Base-by-base conservation (phyloP, 2,797 vertebrate genomes). In the Sciurus vulgaris region DNA sequence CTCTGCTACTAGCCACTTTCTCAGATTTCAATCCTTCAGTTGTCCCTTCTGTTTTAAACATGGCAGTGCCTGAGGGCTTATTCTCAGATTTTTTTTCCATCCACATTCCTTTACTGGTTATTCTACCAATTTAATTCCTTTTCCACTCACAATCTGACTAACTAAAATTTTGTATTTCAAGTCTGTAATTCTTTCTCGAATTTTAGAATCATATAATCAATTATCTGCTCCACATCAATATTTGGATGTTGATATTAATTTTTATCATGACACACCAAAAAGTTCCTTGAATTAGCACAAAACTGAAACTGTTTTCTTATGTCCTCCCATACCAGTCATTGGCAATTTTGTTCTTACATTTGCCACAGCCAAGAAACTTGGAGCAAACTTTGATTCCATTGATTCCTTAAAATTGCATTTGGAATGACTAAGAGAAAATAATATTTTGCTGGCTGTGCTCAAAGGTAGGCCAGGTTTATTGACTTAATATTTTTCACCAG, bases 261-360 rank as follows among this genome's bases (percentile, higher is more conserved):
- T 51, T 92, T 86, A 82, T 67, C 15, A 73, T 69, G 85, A 61
- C 7, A 44, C 86, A 28, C 6, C 20, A 44, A 6, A 65, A 88
- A 76, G 35, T 26, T 83, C 82, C 35, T 76, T 92, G 67, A 89
- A 81, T 92, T 93, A 89, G 13, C 51, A 26, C 20, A 24, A 59
- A 24, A 24, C 47, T 38, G 5, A 73, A 83, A 63, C 0, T 94
- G 33, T 89, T 70, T 96, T 89, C 56, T 85, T 38, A 77, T 74
- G n/a, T 85, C 38, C 49, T 93, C n/a, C 24, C 56, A 76, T 92
- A 26, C 91, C 38, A 93, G 78, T 81, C 89, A 89, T 82, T 51
- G 30, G 17, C 15, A 22, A 28, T 86, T 93, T 35, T 78, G 41
- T 18, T 87, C 15, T 83, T 94, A 14, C 6, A 92, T 83, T 87